Evolutionary conservation across 2,888 invertebrate genomes (phyloP).

Genomic region (Synanthedon tipuliformis): DNA sequence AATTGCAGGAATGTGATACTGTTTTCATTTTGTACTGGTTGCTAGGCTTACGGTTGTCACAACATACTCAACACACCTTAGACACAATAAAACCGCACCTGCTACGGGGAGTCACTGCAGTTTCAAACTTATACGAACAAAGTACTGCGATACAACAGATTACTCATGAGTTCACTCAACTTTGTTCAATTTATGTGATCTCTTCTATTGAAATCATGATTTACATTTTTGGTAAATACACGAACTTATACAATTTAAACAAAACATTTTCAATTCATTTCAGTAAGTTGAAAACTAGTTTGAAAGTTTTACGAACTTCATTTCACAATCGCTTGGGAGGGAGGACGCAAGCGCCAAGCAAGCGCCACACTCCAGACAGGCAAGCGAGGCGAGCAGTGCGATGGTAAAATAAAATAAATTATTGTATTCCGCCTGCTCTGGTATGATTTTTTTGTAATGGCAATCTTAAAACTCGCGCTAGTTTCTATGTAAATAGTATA

Average conservation of each 20-base stretch:
- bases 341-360: constrained; percentile 26
- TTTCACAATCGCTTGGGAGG: constrained; percentile 32
- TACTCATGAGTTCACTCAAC: constrained; percentile 60
- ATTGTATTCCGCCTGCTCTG: too few relatives aligned
- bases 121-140: background rate
- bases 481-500: too few relatives aligned
- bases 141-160: background rate
- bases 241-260: background rate
- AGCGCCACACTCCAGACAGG: constrained; percentile 1
- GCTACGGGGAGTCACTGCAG: constrained; percentile 16
- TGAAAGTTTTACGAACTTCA: constrained; percentile 43
- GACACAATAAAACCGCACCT: constrained; percentile 26
- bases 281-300: constrained; percentile 21
- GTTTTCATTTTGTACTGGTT: constrained; percentile 33
- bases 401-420: too few relatives aligned
- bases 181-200: constrained; percentile 18
- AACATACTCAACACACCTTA: constrained; percentile 32
- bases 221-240: background rate
- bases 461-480: too few relatives aligned
- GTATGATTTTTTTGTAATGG: too few relatives aligned
- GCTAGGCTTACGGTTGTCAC: constrained; percentile 58
- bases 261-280: constrained; percentile 6
- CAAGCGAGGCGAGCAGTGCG: too few relatives aligned
- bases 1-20: constrained; percentile 6
- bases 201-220: background rate